phyloP scores from a whole-genome alignment of 2,888 invertebrate species.

The Apodemia hepburni region DNA sequence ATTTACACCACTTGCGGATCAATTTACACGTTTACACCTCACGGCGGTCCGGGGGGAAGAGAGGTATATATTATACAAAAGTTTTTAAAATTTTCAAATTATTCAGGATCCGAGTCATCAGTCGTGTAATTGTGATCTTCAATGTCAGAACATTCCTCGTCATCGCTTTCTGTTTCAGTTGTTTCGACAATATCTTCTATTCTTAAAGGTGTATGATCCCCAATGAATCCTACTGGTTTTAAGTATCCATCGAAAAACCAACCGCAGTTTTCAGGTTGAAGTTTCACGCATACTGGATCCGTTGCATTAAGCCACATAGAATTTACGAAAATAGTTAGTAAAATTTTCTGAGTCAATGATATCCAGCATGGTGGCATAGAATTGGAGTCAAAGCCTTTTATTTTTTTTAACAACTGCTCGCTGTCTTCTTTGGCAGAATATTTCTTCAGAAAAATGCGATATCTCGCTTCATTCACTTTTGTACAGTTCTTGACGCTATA shows the following conservation, averaged over 20 bases:
- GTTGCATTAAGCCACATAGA: no score
- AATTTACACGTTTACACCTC: no score
- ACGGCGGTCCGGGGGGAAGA: no score
- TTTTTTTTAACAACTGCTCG: constrained; percentile 36
- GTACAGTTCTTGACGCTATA: no score
- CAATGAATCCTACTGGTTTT: constrained; percentile 38
- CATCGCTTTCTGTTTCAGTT: constrained; percentile 30
- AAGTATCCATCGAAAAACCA: constrained; percentile 24
- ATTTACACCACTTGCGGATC: no score
- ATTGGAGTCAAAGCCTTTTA: constrained; percentile 38
- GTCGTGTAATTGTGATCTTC: constrained; percentile 32
- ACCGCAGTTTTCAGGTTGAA: no score
- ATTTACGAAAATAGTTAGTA: no score
- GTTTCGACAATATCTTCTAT: constrained; percentile 33
- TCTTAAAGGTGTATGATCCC: constrained; percentile 34
- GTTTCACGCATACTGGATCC: no score
- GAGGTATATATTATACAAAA: neutral
- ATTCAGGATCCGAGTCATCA: constrained; percentile 33
- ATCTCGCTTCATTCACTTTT: no score
- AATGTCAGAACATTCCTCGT: constrained; percentile 31
- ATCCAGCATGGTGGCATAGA: constrained; percentile 36
- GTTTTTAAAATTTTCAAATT: constrained; percentile 34
- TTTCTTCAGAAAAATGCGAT: constrained; percentile 38
- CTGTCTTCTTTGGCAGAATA: constrained; percentile 37
- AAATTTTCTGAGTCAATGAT: no score